These are phyloP conservation scores for Ataeniobius toweri DNA, from an alignment of 2,797 vertebrate genomes.

Conservation along the genomic window DNA sequence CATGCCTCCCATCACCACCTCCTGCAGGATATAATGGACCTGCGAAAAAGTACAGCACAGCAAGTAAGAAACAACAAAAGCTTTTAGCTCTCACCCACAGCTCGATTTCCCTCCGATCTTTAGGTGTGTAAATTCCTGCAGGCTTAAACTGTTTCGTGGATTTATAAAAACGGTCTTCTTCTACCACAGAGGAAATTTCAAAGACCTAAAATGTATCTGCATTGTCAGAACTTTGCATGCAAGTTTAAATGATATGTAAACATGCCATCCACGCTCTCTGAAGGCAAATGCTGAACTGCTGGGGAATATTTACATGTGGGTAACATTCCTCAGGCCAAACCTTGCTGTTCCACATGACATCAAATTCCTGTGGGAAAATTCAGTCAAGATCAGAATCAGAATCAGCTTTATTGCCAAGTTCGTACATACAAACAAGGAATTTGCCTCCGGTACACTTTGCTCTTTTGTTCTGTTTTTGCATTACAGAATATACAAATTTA, in stretches of 20 bases:
- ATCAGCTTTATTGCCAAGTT: no score
- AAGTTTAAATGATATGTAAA: background rate
- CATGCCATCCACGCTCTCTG: background rate
- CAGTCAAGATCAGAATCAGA: no score
- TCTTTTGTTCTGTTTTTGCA: no score
- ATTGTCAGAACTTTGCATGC: background rate
- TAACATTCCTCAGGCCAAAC: slow-evolving; percentile 64
- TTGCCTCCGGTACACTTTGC: no score
- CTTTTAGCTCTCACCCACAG: background rate
- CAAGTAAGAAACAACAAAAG: background rate
- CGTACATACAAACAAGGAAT: no score
- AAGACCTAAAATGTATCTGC: background rate
- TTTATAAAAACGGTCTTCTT: background rate
- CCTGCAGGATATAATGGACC: slow-evolving; percentile 95
- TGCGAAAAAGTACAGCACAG: slow-evolving; percentile 47
- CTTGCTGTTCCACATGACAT: slow-evolving; percentile 60
- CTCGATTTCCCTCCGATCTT: background rate
- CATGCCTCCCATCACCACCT: slow-evolving; percentile 96
- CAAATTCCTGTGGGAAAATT: slow-evolving; percentile 70
- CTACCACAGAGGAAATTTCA: background rate
- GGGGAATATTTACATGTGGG: slow-evolving; percentile 20
- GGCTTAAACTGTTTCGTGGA: background rate
- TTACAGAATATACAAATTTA: no score
- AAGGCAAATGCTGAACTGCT: background rate
- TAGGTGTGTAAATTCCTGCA: background rate